Conservation (phyloP, 1,140 invertebrate species). For the Nephila pilipes region DNA sequence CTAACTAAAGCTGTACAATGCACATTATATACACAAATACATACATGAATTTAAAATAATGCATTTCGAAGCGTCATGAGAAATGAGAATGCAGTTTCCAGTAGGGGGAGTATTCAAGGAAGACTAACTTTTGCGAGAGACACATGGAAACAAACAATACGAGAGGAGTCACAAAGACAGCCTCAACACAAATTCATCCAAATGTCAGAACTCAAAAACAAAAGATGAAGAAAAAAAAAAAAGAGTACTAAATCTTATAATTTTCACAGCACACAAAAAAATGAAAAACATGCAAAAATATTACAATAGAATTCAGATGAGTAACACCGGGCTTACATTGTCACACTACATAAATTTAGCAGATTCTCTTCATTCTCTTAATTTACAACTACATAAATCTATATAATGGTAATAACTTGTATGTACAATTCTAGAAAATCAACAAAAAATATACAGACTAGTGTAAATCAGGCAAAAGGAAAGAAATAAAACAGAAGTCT, state of each 20-base stretch:
- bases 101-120: conserved; percentile 33
- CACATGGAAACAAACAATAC: conserved; percentile 28
- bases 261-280: conserved; percentile 45
- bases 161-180: not conserved
- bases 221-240: conserved; percentile 7
- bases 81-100: conserved; percentile 52
- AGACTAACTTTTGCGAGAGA: conserved; percentile 37
- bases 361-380: conserved; percentile 28
- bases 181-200: not conserved
- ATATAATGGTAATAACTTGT: conserved; percentile 72
- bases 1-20: conserved; percentile 77
- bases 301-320: conserved; percentile 41
- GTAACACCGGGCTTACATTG: conserved; percentile 66
- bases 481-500: not conserved
- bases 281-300: conserved; percentile 36
- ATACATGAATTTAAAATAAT: conserved; percentile 75
- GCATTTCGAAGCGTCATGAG: conserved; percentile 56
- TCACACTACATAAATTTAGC: not conserved
- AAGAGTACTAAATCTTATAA: conserved; percentile 2
- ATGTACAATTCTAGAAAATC: conserved; percentile 74
- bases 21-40: conserved; percentile 77
- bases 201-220: conserved; percentile 20
- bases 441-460: conserved; percentile 77
- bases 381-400: conserved; percentile 72
- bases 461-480: conserved; percentile 51